Conservation (phyloP, 2,797 vertebrate species). For the Sorex maritimensis region DNA sequence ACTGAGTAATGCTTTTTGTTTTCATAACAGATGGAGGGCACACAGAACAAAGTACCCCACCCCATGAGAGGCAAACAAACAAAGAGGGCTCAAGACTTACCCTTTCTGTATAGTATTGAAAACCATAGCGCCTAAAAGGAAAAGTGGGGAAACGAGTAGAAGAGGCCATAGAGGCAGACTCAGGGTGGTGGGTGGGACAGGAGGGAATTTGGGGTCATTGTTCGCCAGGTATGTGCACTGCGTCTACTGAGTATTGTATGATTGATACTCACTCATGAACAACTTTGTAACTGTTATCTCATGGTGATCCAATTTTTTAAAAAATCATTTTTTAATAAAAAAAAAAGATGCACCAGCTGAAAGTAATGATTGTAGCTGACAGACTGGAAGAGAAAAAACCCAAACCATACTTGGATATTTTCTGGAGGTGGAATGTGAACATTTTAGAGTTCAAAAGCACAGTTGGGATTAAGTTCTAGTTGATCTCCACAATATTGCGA, state of each 20-base stretch:
- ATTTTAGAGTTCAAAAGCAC: background rate
- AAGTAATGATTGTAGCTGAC: background rate
- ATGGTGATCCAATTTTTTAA: too few species aligned
- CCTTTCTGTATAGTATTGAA: too few species aligned
- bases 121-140: background rate
- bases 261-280: too few species aligned
- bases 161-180: too few species aligned
- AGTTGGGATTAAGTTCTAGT: background rate
- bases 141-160: too few species aligned
- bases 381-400: fast-evolving
- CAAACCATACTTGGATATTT: fast-evolving
- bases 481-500: background rate
- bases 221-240: too few species aligned
- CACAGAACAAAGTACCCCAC: too few species aligned
- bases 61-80: fast-evolving
- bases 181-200: too few species aligned
- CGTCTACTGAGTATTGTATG: too few species aligned
- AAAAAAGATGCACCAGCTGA: background rate
- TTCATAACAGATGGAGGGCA: background rate
- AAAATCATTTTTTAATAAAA: too few species aligned
- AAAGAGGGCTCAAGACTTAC: background rate
- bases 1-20: background rate
- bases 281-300: too few species aligned
- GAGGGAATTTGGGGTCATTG: too few species aligned
- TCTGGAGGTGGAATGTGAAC: fast-evolving